A percentile compares a stretch with the other conserved stretches of the same genome.
Evolutionary conservation across 2,888 invertebrate genomes (phyloP).

Genomic region (Calephelis perditalis): DNA sequence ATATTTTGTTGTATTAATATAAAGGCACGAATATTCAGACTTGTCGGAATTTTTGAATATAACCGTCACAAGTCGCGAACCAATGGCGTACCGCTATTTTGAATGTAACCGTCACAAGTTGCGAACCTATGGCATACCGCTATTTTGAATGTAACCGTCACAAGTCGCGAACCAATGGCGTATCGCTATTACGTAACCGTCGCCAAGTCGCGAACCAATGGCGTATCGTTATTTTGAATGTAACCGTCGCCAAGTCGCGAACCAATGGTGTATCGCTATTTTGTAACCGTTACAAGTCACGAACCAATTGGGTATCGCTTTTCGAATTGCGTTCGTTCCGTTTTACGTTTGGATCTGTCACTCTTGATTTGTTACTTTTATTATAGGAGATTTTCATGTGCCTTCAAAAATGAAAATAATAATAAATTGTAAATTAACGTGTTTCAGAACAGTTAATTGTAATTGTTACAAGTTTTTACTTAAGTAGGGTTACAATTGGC

Average conservation of each 20-base stretch:
- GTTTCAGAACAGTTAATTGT: conserved; percentile 60
- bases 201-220: too few relatives aligned
- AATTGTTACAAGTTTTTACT: conserved; percentile 59
- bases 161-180: not conserved
- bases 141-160: not conserved
- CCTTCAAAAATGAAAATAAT: conserved; percentile 66
- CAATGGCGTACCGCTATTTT: conserved; percentile 3
- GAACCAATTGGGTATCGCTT: conserved; percentile 5
- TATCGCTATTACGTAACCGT: not conserved
- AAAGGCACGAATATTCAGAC: conserved; percentile 16
- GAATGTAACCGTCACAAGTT: too few relatives aligned
- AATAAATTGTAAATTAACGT: conserved; percentile 56
- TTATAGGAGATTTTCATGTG: conserved; percentile 75
- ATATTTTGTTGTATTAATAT: conserved; percentile 40
- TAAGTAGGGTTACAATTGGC: conserved; percentile 60
- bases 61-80: conserved; percentile 2
- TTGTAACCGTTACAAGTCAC: not conserved
- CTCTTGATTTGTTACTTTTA: conserved; percentile 55
- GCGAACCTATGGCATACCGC: not conserved
- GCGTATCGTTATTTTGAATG: too few relatives aligned
- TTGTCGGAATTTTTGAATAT: conserved; percentile 3
- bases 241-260: too few relatives aligned
- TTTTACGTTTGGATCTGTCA: conserved; percentile 20
- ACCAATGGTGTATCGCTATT: too few relatives aligned
- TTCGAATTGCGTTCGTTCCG: not conserved